Conservation (phyloP, 2,797 vertebrate genomes). For the Apogon talboti region DNA sequence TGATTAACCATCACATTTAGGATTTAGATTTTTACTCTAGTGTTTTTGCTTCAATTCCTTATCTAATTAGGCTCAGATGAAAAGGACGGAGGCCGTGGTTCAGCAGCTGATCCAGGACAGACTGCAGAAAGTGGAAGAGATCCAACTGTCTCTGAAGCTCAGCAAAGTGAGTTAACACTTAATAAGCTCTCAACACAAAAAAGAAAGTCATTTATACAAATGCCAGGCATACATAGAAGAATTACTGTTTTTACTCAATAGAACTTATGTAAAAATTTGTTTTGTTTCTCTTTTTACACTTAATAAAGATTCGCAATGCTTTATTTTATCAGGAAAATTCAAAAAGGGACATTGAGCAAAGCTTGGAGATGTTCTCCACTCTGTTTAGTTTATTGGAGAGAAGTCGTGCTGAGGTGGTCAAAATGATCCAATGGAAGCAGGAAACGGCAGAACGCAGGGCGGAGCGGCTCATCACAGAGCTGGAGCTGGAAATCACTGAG, state of each 20-base stretch:
- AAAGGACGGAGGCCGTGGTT: constrained; percentile 45
- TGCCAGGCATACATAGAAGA: no score
- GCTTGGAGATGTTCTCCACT: constrained; percentile 60
- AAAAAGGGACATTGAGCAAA: constrained; percentile 62
- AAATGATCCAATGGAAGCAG: constrained; percentile 71
- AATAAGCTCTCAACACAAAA: neutral
- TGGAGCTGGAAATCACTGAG: constrained; percentile 74
- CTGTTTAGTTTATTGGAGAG: constrained; percentile 67
- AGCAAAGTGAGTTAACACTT: constrained; percentile 74
- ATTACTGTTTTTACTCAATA: neutral
- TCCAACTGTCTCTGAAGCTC: constrained; percentile 69
- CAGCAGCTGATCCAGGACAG: constrained; percentile 74
- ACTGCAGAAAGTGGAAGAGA: constrained; percentile 70
- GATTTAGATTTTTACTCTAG: neutral
- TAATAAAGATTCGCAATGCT: neutral
- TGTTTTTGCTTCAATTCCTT: neutral
- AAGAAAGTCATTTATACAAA: no score
- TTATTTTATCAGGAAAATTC: constrained; percentile 59
- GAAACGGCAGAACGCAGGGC: constrained; percentile 64
- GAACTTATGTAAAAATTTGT: neutral
- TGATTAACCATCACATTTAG: no score
- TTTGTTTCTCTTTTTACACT: no score
- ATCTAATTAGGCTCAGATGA: constrained; percentile 63
- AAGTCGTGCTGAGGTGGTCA: constrained; percentile 59
- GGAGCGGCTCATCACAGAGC: constrained; percentile 57